Percentiles rank a stretch among this genome's conserved stretches.
These are phyloP conservation scores for Delichon dasypus DNA, from an alignment of 2,797 vertebrate species.

Conservation along the genomic window DNA sequence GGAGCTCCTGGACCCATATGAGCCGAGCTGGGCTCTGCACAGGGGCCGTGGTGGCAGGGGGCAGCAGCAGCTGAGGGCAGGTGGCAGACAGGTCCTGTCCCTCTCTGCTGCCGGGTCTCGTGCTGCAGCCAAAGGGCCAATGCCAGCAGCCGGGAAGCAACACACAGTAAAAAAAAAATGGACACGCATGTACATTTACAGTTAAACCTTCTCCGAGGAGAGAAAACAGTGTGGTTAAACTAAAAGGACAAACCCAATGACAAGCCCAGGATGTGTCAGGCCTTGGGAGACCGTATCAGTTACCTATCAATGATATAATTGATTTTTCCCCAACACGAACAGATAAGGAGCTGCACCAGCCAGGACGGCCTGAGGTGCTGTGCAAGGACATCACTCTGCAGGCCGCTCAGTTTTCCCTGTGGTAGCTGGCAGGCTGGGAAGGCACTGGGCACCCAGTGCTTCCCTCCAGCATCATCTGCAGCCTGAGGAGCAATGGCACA, in stretches of 20 bases:
- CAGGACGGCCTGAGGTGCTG: background rate
- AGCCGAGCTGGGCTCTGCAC: background rate
- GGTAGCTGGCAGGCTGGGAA: background rate
- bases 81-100: background rate
- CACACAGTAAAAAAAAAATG: background rate
- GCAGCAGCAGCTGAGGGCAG: background rate
- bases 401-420: background rate
- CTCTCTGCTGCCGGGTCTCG: background rate
- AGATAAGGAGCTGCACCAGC: background rate
- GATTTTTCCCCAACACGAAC: background rate
- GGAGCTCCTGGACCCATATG: background rate
- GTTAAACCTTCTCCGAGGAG: background rate
- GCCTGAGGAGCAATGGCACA: background rate
- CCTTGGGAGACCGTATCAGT: background rate
- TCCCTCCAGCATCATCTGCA: background rate
- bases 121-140: background rate
- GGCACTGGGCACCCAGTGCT: background rate
- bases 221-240: background rate
- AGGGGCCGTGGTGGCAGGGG: fast-evolving
- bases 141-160: background rate
- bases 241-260: slow-evolving; percentile 22
- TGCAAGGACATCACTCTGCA: background rate
- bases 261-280: background rate
- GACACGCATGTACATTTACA: background rate
- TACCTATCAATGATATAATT: background rate